Conservation (phyloP, 2,113 vertebrate species). For the Pristiophorus japonicus region DNA sequence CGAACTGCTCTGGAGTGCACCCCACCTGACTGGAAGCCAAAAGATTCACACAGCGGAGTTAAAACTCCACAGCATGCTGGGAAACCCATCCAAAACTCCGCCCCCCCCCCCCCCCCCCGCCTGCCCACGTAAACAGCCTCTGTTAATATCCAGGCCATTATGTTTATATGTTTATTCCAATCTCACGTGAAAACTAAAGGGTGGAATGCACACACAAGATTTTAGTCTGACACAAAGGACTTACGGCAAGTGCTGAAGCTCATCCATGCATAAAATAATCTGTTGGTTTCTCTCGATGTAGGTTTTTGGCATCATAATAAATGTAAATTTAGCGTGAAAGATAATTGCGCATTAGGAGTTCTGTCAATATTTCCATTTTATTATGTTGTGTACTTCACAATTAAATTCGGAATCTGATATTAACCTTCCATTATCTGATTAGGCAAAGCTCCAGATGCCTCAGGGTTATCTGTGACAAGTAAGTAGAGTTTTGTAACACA, state of each 20-base stretch:
- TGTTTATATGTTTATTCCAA: neutral
- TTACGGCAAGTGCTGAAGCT: neutral
- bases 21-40: neutral
- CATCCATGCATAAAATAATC: neutral
- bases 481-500: neutral
- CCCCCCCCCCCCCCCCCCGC: neutral
- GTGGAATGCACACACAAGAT: neutral
- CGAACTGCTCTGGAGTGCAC: neutral
- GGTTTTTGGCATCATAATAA: neutral
- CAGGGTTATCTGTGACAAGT: slow-evolving; percentile 13
- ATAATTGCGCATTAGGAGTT: slow-evolving; percentile 19
- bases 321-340: slow-evolving; percentile 19
- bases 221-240: neutral
- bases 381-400: slow-evolving; percentile 25
- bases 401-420: neutral
- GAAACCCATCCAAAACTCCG: neutral
- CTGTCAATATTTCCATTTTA: slow-evolving; percentile 35
- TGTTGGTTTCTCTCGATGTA: neutral
- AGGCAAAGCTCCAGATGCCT: slow-evolving; percentile 3
- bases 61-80: neutral
- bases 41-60: neutral
- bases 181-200: neutral
- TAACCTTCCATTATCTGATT: slow-evolving; percentile 26
- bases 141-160: neutral
- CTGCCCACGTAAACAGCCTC: too few species aligned